Conservation (phyloP, 2,113 vertebrate genomes). For the Todiramphus saurophagus region DNA sequence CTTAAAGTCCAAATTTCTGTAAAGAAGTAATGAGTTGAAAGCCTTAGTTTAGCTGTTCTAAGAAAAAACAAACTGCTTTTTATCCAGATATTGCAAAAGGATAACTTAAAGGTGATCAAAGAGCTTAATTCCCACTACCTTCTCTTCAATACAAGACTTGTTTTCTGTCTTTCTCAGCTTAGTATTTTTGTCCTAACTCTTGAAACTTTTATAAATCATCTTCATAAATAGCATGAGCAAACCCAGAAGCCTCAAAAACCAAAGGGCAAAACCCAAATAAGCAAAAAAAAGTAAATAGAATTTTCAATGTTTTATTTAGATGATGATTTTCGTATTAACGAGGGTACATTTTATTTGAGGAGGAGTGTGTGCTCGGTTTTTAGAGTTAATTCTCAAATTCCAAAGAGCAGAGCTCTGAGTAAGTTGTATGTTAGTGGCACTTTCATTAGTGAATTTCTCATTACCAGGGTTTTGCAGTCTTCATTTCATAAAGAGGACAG, state of each 20-base stretch:
- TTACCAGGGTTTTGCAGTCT: background rate
- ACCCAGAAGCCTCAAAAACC: background rate
- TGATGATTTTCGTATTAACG: background rate
- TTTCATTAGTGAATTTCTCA: background rate
- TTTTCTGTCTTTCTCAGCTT: background rate
- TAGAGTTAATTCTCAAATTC: background rate
- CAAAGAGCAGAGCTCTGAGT: background rate
- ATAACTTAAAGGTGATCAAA: background rate
- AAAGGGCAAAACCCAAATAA: background rate
- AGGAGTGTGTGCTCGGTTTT: background rate
- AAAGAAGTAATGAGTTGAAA: background rate
- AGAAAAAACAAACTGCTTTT: background rate
- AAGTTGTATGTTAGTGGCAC: background rate
- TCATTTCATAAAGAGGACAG: background rate
- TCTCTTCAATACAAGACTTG: background rate
- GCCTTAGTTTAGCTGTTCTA: background rate
- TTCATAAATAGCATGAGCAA: background rate
- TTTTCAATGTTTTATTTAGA: background rate
- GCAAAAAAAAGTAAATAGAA: background rate
- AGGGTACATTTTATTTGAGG: background rate
- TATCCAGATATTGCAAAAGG: background rate
- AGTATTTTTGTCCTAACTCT: background rate
- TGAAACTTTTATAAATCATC: background rate
- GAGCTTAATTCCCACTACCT: background rate
- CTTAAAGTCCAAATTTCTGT: conserved; percentile 13